Base-by-base conservation (phyloP, 2,797 vertebrate species). In the Garrulus glandarius region DNA sequence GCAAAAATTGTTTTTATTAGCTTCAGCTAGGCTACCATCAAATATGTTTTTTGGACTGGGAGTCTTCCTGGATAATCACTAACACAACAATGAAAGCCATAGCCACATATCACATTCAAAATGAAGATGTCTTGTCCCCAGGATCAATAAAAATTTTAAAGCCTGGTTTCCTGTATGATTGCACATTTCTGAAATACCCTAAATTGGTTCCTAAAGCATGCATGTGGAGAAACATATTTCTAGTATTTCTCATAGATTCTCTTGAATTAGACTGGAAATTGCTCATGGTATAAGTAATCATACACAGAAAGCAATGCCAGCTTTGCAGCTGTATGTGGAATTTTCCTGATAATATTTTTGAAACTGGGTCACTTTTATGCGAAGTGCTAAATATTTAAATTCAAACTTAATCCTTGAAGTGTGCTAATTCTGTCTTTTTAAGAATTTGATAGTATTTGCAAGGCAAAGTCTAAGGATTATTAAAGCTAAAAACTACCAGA, bases 401-500 rank as follows among this genome's bases (percentile, higher is more conserved):
- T 84, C 89, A 69, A 5, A 55, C 39, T 53, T 89, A 91, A 95
- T 95, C 82, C 59, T 94, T 72, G 75, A 92, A 68, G 43, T 91
- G 87, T 95, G 72, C 92, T 96, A 72, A 87, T 92, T 95, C 84
- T 87, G 82, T 92, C 94, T 71, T 76, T 95, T 78, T 37, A 92
- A 78, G 36, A 82, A 75, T 75, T 74, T 89, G 44, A 49, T 84
- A 53, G 46, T 29, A 60, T 47, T 89, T 91, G 39, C 64, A 85
- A 89, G 47, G 9, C 24, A 63, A 82, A 70, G 34, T 63, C 41
- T 34, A 56, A 89, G 16, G 12, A 50, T 10, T 63, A 37, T 43
- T 89, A 61, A 57, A 72, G 20, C 4, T 67, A 83, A 80, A 80
- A 87, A 6, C 29, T 47, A 70, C 39, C 24, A 50, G 46, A 84